These are phyloP conservation scores for Proisotoma minuta DNA, from an alignment of 2,888 invertebrate species.

Conservation along the genomic window DNA sequence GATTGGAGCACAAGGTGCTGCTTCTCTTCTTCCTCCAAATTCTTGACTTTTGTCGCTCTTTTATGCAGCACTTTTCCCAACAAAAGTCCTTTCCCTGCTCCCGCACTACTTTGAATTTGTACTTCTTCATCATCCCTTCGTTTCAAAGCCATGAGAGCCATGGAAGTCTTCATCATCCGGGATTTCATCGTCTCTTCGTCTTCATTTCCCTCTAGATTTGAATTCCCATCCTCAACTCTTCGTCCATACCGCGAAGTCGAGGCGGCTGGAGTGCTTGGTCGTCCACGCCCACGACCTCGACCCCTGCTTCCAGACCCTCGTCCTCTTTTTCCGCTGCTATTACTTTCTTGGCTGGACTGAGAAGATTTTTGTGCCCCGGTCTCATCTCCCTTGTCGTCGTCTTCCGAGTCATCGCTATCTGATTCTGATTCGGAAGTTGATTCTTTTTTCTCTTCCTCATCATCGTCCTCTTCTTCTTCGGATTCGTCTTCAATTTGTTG, in stretches of 20 bases:
- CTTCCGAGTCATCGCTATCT: conserved; percentile 26
- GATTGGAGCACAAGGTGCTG: conserved; percentile 10
- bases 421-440: conserved; percentile 15
- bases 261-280: not conserved
- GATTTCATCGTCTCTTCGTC: not conserved
- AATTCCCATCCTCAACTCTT: not conserved
- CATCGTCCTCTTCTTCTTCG: conserved; percentile 28
- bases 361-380: conserved; percentile 16
- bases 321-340: too few species aligned
- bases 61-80: conserved; percentile 46
- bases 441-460: conserved; percentile 18
- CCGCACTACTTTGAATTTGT: conserved; percentile 43
- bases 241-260: too few species aligned
- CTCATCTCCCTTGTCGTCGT: conserved; percentile 22
- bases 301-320: not conserved
- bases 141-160: conserved; percentile 32
- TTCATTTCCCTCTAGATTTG: not conserved
- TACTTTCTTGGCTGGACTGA: conserved; percentile 11
- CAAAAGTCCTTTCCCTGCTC: conserved; percentile 47
- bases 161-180: conserved; percentile 30
- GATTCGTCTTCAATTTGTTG: conserved; percentile 34
- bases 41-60: conserved; percentile 44
- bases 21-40: conserved; percentile 47
- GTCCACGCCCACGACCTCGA: not conserved
- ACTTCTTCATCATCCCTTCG: too few species aligned